Percentiles rank a stretch among this genome's conserved stretches.
phyloP scores from a whole-genome alignment of 2,113 vertebrate species.

The Rhinichthys klamathensis region DNA sequence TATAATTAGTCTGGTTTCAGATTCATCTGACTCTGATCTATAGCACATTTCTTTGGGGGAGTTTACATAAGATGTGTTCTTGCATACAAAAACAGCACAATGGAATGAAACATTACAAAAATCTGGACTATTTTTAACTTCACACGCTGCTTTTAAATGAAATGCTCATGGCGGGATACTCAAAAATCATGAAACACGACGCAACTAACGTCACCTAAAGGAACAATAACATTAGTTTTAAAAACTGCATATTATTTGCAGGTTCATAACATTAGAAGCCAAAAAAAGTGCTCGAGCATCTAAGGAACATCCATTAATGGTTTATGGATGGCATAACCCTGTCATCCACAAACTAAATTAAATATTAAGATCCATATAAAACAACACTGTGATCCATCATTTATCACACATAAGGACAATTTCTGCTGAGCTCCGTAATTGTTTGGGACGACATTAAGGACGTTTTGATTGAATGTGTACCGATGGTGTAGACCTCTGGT shows the following conservation, averaged over 20 bases:
- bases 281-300: conserved; percentile 4
- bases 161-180: neutral
- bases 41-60: neutral
- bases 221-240: neutral
- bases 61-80: neutral
- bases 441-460: conserved; percentile 26
- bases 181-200: neutral
- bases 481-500: neutral
- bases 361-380: conserved; percentile 27
- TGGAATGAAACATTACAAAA: neutral
- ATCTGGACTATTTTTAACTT: neutral
- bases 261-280: neutral
- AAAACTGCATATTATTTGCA: neutral
- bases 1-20: neutral
- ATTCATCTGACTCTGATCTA: neutral
- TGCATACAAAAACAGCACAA: neutral
- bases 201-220: neutral
- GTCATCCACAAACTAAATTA: conserved; percentile 11
- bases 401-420: conserved; percentile 13
- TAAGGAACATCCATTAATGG: conserved; percentile 4
- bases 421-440: conserved; percentile 35
- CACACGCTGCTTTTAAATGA: neutral
- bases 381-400: conserved; percentile 17
- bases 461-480: neutral
- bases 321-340: neutral